Evolutionary conservation across 1,140 invertebrate genomes (phyloP).

Genomic region (Meloidogyne chitwoodi): DNA sequence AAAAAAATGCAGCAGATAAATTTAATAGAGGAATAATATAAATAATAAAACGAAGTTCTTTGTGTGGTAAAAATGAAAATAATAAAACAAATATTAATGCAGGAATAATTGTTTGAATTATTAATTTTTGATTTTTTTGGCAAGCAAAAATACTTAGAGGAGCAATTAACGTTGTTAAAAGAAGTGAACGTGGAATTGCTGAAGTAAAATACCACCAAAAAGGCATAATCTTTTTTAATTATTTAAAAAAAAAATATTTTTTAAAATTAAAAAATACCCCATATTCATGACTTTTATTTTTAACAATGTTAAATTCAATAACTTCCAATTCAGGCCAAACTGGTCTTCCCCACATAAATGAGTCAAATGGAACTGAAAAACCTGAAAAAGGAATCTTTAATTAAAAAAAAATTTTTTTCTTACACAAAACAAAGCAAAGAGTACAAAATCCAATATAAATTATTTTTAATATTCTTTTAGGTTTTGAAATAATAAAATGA

Average conservation of each 20-base stretch:
- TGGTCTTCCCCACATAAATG: slow-evolving; percentile 81
- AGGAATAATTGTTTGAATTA: slow-evolving; percentile 64
- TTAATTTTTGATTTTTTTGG: slow-evolving; percentile 71
- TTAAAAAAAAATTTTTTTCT: slow-evolving; percentile 2
- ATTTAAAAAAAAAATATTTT: not conserved
- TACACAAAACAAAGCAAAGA: slow-evolving; percentile 64
- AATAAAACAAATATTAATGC: slow-evolving; percentile 75
- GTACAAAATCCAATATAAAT: slow-evolving; percentile 68
- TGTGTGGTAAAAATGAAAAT: slow-evolving; percentile 93
- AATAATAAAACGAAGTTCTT: slow-evolving; percentile 95
- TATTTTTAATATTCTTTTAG: slow-evolving; percentile 63
- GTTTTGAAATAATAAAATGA: slow-evolving; percentile 69
- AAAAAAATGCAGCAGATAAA: slow-evolving; percentile 78
- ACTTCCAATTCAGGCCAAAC: slow-evolving; percentile 95
- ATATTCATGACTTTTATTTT: slow-evolving; percentile 92
- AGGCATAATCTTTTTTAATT: slow-evolving; percentile 63
- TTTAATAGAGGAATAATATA: slow-evolving; percentile 92
- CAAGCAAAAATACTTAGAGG: slow-evolving; percentile 69
- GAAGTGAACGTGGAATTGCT: slow-evolving; percentile 82
- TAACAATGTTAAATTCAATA: slow-evolving; percentile 86
- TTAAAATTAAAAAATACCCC: slow-evolving; percentile 66
- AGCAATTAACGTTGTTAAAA: slow-evolving; percentile 74
- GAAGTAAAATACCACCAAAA: slow-evolving; percentile 99
- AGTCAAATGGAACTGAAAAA: slow-evolving; percentile 78
- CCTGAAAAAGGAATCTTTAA: slow-evolving; percentile 63